A percentile compares a stretch with the other conserved stretches of the same genome.
Evolutionary conservation across 2,113 vertebrate species (phyloP).

Genomic region (Myotis lucifugus): DNA sequence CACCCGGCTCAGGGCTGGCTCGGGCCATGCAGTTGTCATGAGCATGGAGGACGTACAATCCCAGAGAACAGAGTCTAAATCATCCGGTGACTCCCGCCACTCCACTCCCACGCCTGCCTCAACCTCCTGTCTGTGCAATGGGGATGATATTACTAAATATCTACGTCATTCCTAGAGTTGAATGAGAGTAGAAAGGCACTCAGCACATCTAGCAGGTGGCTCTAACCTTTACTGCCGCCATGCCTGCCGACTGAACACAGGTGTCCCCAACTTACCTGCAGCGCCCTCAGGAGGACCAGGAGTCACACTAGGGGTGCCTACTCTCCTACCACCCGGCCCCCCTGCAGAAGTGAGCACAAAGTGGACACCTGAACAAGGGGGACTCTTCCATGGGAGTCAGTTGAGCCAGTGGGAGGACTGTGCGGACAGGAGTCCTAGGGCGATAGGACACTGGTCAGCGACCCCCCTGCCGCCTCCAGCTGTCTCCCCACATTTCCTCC

Average conservation of each 20-base stretch:
- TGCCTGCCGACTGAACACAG: neutral
- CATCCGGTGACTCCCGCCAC: neutral
- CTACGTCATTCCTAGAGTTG: neutral
- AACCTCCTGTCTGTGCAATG: neutral
- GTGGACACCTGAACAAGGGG: too few species aligned
- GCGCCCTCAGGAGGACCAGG: neutral
- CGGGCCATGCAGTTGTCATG: too few species aligned
- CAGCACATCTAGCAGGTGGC: neutral
- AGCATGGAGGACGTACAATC: neutral
- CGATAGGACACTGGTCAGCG: neutral
- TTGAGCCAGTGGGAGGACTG: neutral
- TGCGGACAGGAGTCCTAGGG: too few species aligned
- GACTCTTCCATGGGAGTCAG: neutral
- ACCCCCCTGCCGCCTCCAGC: neutral
- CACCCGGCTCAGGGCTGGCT: neutral
- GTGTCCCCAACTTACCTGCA: neutral
- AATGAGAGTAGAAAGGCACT: neutral
- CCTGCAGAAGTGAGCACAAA: fast-evolving
- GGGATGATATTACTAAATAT: neutral
- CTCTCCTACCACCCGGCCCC: neutral
- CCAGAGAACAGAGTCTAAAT: neutral
- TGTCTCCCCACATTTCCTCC: neutral
- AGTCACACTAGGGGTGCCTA: neutral
- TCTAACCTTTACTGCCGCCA: fast-evolving
- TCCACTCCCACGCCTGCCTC: neutral